Evolutionary conservation across 1,140 invertebrate genomes (phyloP), one percentile per base, ranked within the genome.

Genomic region (Lepidurus apus): DNA sequence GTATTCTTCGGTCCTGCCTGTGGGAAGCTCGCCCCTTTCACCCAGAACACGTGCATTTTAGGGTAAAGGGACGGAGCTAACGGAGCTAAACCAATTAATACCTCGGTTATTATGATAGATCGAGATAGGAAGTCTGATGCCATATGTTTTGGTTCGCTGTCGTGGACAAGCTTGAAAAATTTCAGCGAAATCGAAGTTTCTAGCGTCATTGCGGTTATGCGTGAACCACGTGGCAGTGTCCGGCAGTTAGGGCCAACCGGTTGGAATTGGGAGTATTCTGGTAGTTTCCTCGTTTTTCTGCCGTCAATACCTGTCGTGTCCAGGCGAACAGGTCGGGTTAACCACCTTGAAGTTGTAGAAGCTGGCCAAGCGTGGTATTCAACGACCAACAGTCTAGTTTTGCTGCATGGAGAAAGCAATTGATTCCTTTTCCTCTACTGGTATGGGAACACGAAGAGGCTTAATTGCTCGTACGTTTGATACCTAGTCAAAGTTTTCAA

Each of bases 311-410:
- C 53, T 34, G 34, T n/a, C 53, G 3, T 65, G 53, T 65, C 53
- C 10, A 21, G 21, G 17, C 17, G 21, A 65, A 21, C 13, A 13
- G 9, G 17, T 65, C 53, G 21, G 53, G 53, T 65, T 65, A 65
- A 65, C 53, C 53, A 65, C 53, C 53, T 21, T 65, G 34, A 34
- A 34, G 53, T 65, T 65, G 21, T 65, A 65, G 53, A 65, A 65
- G 8, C 53, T 65, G 21, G 53, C n/a, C 21, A 65, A 65, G 53
- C 53, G 53, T 65, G 21, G 21, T 21, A 65, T 1, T 34, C 53
- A 65, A 65, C 53, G 17, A 65, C 53, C 53, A 9, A 65, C 34
- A 65, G 21, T 65, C 53, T 65, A 65, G 53, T 13, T 21, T 7
- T 13, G 17, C 53, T 34, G 34, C 53, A 65, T 11, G 53, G 53